These are phyloP conservation scores for Notiomystis cincta DNA, from an alignment of 2,113 vertebrate genomes.

Conservation along the genomic window DNA sequence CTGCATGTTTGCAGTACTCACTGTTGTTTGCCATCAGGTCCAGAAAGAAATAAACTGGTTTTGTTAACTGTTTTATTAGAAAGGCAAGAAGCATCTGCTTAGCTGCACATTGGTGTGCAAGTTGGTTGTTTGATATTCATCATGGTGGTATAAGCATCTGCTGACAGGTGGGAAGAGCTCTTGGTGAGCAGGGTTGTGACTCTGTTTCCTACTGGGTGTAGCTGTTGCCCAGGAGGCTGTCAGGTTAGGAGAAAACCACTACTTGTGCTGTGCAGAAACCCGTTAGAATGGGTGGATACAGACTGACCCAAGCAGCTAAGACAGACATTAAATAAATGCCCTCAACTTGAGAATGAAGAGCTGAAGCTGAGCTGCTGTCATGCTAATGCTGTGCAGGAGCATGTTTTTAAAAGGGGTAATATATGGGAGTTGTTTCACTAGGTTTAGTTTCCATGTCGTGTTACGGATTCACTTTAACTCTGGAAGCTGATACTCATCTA, in stretches of 20 bases:
- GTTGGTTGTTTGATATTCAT: conserved; percentile 54
- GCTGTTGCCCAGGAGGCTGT: not conserved
- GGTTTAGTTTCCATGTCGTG: not conserved
- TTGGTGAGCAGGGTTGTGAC: conserved; percentile 27
- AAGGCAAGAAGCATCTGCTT: conserved; percentile 40
- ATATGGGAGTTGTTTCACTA: not conserved
- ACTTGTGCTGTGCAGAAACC: not conserved
- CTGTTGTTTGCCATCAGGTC: not conserved
- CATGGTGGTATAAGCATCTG: conserved; percentile 51
- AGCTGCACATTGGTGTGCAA: not conserved
- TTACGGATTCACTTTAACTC: not conserved
- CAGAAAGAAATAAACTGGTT: not conserved
- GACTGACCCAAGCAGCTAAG: not conserved
- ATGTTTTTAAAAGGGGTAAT: not conserved
- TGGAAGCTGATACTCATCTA: not conserved
- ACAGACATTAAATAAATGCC: not conserved
- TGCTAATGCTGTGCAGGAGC: not conserved
- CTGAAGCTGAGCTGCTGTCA: not conserved
- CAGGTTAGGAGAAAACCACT: not conserved
- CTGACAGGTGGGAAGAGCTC: conserved; percentile 53
- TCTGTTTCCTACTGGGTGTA: conserved; percentile 41
- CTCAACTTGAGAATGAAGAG: not conserved
- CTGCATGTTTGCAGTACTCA: not conserved
- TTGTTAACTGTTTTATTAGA: conserved; percentile 5
- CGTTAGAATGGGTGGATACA: not conserved